Evolutionary conservation across 2,113 vertebrate species (phyloP).

Genomic region (Tiliqua scincoides): DNA sequence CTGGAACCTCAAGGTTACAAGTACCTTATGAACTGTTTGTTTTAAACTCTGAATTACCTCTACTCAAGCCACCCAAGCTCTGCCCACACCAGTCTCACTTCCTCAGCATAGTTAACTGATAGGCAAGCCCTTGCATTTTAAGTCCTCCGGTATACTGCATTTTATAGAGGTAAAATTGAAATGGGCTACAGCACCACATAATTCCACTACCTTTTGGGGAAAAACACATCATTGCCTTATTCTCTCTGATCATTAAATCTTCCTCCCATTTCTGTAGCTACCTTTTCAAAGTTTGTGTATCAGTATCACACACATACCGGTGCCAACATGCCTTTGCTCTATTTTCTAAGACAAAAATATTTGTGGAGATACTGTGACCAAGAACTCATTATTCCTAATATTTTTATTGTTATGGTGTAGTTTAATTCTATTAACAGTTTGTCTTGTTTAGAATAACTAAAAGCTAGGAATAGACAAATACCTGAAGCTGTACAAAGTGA

Average conservation of each 20-base stretch:
- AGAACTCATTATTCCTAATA: slow-evolving; percentile 76
- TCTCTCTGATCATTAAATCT: slow-evolving; percentile 54
- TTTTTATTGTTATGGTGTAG: slow-evolving; percentile 82
- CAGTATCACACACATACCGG: slow-evolving; percentile 57
- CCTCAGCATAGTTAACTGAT: not conserved
- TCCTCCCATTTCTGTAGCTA: slow-evolving; percentile 65
- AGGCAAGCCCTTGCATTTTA: not conserved
- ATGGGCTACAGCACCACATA: not conserved
- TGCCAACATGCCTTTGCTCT: slow-evolving; percentile 80
- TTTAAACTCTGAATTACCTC: not conserved
- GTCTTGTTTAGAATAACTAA: slow-evolving; percentile 79
- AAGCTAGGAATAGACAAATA: slow-evolving; percentile 73
- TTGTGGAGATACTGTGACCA: slow-evolving; percentile 81
- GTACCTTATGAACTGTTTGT: not conserved
- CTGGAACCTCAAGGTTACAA: not conserved
- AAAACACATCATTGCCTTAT: slow-evolving; percentile 56
- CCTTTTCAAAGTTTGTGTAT: slow-evolving; percentile 69
- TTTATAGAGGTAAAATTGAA: not conserved
- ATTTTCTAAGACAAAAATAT: slow-evolving; percentile 80
- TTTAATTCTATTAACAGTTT: slow-evolving; percentile 79
- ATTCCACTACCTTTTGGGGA: slow-evolving; percentile 46
- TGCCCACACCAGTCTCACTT: not conserved
- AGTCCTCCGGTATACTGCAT: too few species aligned
- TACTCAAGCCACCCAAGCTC: too few species aligned
- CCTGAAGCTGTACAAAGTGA: slow-evolving; percentile 73